Conservation (phyloP, 2,797 vertebrate genomes). For the Sebastes oblongus region DNA sequence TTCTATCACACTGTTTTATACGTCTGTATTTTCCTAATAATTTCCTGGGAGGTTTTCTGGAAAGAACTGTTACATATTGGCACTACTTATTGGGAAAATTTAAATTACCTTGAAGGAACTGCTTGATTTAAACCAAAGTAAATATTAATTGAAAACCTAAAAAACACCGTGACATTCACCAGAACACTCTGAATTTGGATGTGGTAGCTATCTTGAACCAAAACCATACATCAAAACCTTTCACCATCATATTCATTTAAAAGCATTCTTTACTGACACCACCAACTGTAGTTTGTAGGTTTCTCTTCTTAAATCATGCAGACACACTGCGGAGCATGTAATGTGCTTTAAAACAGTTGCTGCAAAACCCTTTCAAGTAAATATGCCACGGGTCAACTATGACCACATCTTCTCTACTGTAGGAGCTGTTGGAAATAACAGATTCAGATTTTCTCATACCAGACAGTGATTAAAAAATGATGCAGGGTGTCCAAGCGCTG, state of each 20-base stretch:
- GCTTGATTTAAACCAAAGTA: neutral
- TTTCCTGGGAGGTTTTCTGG: neutral
- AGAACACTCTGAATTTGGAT: slow-evolving; percentile 11
- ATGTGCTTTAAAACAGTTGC: slow-evolving; percentile 1
- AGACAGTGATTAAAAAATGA: slow-evolving; percentile 26
- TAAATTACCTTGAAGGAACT: neutral
- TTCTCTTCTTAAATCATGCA: slow-evolving; percentile 39
- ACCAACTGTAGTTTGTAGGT: slow-evolving; percentile 36
- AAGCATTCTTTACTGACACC: slow-evolving; percentile 42
- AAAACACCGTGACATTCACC: slow-evolving; percentile 15
- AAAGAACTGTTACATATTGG: neutral
- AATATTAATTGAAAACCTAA: neutral
- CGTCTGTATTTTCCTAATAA: neutral
- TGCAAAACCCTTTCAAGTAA: neutral
- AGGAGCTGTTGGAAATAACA: slow-evolving; percentile 2
- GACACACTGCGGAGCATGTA: neutral
- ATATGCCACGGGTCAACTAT: neutral
- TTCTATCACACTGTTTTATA: neutral
- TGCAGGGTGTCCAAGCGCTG: slow-evolving; percentile 35
- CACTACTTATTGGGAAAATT: neutral
- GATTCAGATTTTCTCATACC: slow-evolving; percentile 2
- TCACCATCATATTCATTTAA: slow-evolving; percentile 14
- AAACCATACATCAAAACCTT: slow-evolving; percentile 25
- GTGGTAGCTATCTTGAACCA: slow-evolving; percentile 3
- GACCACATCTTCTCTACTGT: neutral